A percentile compares a stretch with the other conserved stretches of the same genome.
These are phyloP conservation scores for Hermaeophaga mercurialis DNA, from an alignment of 2,888 invertebrate genomes.

Conservation along the genomic window DNA sequence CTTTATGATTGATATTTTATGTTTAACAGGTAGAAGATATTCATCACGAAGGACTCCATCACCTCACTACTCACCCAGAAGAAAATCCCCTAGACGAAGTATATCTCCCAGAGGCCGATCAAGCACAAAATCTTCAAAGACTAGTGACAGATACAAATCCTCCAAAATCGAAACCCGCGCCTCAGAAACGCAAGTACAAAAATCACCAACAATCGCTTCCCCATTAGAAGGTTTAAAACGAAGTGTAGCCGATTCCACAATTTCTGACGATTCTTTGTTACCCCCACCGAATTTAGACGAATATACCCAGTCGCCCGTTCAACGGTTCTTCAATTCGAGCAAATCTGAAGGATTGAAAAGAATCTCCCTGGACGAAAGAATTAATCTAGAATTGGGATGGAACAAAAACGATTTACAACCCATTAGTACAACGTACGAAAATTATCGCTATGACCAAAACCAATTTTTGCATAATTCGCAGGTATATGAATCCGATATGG, in stretches of 20 bases:
- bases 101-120: constrained; percentile 20
- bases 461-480: constrained; percentile 17
- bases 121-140: constrained; percentile 1
- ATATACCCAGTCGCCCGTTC: constrained; percentile 43
- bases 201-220: constrained; percentile 43
- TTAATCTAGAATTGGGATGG: constrained; percentile 65
- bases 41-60: constrained; percentile 17
- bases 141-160: constrained; percentile 17
- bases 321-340: constrained; percentile 29
- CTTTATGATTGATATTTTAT: too few relatives aligned
- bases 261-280: constrained; percentile 59
- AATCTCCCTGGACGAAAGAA: constrained; percentile 65
- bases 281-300: constrained; percentile 47
- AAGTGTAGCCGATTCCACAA: constrained; percentile 62
- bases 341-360: constrained; percentile 60
- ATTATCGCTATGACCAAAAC: constrained; percentile 29
- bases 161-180: neutral
- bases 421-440: constrained; percentile 27
- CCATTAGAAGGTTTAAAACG: constrained; percentile 55
- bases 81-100: constrained; percentile 38
- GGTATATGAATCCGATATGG: neutral
- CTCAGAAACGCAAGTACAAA: constrained; percentile 6
- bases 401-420: constrained; percentile 52
- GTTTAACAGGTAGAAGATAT: constrained; percentile 16
- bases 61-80: constrained; percentile 26